Conservation (phyloP, 1,140 invertebrate genomes). For the Heliconius congener region DNA sequence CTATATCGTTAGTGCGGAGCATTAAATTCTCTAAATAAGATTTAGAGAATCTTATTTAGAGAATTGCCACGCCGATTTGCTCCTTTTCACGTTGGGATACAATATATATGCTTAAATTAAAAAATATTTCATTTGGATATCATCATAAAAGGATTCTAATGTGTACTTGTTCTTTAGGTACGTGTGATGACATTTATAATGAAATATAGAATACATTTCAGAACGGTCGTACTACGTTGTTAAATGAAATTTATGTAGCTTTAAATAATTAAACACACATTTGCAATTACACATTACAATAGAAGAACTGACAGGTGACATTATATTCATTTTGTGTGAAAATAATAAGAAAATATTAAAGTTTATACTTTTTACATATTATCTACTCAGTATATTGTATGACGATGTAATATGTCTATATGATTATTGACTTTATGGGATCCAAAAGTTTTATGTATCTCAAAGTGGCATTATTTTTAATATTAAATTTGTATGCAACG, state of each 20-base stretch:
- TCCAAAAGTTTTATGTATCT: no score
- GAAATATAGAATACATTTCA: background rate
- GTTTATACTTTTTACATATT: no score
- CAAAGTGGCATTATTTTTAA: no score
- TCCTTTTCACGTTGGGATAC: background rate
- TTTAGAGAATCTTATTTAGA: background rate
- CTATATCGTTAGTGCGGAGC: conserved; percentile 13
- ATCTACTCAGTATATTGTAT: no score
- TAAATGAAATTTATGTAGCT: background rate
- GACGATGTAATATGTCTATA: no score
- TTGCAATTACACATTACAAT: no score
- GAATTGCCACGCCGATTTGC: background rate
- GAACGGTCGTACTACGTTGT: background rate
- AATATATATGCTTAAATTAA: background rate
- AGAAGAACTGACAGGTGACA: no score
- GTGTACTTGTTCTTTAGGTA: background rate
- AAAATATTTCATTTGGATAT: conserved; percentile 7
- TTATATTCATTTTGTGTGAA: no score
- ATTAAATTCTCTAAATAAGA: conserved; percentile 11
- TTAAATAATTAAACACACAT: no score
- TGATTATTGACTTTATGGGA: no score
- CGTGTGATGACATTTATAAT: conserved; percentile 1
- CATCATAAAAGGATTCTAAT: conserved; percentile 19
- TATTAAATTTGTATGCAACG: no score
- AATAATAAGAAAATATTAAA: no score